Evolutionary conservation across 2,888 invertebrate species (phyloP), one percentile per base, ranked within the genome.

Genomic region (Cantharis rustica): DNA sequence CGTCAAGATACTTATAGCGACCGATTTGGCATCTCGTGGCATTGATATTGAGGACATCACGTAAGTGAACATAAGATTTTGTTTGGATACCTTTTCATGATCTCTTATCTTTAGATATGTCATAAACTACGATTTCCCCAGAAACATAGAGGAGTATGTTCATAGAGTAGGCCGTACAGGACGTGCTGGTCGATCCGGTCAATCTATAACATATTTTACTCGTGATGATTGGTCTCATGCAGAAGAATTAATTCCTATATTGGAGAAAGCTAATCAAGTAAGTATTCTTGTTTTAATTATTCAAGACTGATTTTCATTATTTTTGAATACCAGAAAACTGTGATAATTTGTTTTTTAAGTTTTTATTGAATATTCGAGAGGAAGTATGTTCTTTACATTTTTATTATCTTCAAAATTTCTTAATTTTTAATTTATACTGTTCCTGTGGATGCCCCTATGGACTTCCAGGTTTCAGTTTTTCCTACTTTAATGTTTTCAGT

Each of bases 151-250:
- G 86, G 98, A 98, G 84, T 98, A 98, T 88, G 97, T 97, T 0
- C 98, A 98, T 86, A 91, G 98, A 78, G 96, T 98, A n/a, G 98
- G 98, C 0, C 91, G 98, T 77, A 98, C 98, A 0, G 98, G 98
- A 0, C 91, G 98, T 75, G 98, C 98, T 15, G 98, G 98, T 15
- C 92, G 92, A 77, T 92, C 91, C 0, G 98, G 98, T 0, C 92
- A 92, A 72, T 93, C 97, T 0, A 91, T 98, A 47, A 95, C 96
- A 73, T 93, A 95, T 82, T 89, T 98, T 79, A 93, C 97, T 0
- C 90, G 94, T 62, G 89, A 89, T 23, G 97, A 98, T 87, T 97
- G 97, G 96, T 91, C 90, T 11, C 92, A 94, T 84, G 96, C 98
- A 0, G 89, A 90, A 76, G 94, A 95, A 72, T 89, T 98, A 3